Conservation (phyloP, 2,113 vertebrate species). For the Lamprotornis superbus region DNA sequence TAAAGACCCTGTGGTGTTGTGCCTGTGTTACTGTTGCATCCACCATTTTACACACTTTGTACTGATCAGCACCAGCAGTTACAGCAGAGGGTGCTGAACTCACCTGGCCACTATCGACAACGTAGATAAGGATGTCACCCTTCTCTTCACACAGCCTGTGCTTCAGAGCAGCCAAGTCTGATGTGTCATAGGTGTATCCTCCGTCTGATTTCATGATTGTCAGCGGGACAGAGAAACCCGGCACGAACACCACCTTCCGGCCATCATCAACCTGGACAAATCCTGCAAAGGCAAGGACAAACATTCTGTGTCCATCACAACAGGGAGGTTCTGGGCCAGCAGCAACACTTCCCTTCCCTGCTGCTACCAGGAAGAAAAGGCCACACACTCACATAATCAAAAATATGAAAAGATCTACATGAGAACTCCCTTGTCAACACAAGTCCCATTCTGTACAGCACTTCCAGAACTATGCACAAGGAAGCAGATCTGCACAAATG, state of each 20-base stretch:
- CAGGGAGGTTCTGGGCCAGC: background rate
- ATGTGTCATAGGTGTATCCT: conserved; percentile 95
- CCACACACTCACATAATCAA: background rate
- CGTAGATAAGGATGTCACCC: conserved; percentile 88
- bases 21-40: background rate
- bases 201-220: conserved; percentile 94
- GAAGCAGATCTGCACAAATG: background rate
- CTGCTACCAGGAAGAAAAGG: background rate
- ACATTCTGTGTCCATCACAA: fast-evolving
- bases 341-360: background rate
- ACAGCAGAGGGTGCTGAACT: background rate
- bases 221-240: conserved; percentile 86
- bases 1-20: background rate
- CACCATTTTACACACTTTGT: background rate
- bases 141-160: conserved; percentile 87
- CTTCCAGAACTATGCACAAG: background rate
- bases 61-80: background rate
- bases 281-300: conserved; percentile 68
- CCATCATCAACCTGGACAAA: conserved; percentile 89
- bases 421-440: background rate
- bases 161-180: conserved; percentile 89
- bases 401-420: background rate
- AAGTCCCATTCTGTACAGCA: background rate
- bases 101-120: conserved; percentile 95
- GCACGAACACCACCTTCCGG: conserved; percentile 87